These are phyloP conservation scores for Hippoglossus stenolepis DNA, from an alignment of 2,113 vertebrate species.

Conservation along the genomic window DNA sequence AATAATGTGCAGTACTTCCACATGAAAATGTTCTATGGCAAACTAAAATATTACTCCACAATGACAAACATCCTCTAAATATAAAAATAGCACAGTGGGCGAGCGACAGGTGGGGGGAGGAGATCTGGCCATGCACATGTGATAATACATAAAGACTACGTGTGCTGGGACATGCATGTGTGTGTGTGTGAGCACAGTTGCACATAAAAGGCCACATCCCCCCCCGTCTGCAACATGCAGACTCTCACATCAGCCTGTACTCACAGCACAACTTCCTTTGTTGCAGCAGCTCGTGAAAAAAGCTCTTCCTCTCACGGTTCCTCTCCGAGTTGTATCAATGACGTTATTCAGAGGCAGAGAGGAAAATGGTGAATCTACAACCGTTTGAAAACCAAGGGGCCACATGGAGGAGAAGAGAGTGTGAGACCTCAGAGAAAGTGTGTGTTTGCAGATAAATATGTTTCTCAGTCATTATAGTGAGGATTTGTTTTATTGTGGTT, in stretches of 20 bases:
- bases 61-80: slow-evolving; percentile 60
- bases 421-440: too few relatives aligned
- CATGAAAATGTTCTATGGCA: neutral
- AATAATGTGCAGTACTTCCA: neutral
- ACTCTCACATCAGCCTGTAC: neutral
- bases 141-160: slow-evolving; percentile 31
- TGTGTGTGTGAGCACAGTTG: slow-evolving; percentile 7
- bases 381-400: too few relatives aligned
- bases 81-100: slow-evolving; percentile 64
- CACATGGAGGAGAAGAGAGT: too few relatives aligned
- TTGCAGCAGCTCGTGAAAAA: neutral
- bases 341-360: too few relatives aligned
- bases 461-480: too few relatives aligned
- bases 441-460: too few relatives aligned
- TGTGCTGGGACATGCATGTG: slow-evolving; percentile 4
- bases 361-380: too few relatives aligned
- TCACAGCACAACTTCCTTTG: neutral
- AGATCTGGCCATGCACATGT: slow-evolving; percentile 11
- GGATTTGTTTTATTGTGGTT: too few relatives aligned
- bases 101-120: slow-evolving; percentile 64
- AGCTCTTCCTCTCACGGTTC: neutral
- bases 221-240: neutral
- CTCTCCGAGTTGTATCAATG: neutral
- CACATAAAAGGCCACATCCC: neutral
- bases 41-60: slow-evolving; percentile 39